phyloP scores from a whole-genome alignment of 2,113 vertebrate genomes.

The Philantomba maxwellii region DNA sequence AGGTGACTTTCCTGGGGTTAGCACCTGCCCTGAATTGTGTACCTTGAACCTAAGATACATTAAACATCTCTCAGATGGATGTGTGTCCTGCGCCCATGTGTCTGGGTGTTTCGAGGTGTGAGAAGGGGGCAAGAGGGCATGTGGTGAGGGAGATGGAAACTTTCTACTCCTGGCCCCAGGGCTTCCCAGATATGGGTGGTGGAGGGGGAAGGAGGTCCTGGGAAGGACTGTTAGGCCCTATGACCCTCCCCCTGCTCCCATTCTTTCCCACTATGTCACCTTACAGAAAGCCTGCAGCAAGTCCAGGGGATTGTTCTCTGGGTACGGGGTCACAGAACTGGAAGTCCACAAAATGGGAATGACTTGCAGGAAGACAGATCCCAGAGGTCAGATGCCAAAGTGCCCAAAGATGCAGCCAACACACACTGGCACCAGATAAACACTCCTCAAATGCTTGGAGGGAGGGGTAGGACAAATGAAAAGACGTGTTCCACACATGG shows the following conservation, averaged over 20 bases:
- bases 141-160: not conserved
- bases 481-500: not conserved
- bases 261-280: not conserved
- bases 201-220: not conserved
- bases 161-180: not conserved
- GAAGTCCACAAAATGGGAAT: not conserved
- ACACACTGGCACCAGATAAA: not conserved
- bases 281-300: not conserved
- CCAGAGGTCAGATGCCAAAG: not conserved
- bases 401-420: not conserved
- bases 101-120: not conserved
- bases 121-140: not conserved
- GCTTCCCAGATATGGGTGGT: not conserved
- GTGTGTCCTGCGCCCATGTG: slow-evolving; percentile 9
- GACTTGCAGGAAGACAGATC: not conserved
- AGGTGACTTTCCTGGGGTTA: slow-evolving; percentile 29
- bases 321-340: not conserved
- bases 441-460: not conserved
- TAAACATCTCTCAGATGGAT: slow-evolving; percentile 60
- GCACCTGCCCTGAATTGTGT: slow-evolving; percentile 48
- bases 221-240: not conserved
- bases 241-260: not conserved
- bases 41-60: slow-evolving; percentile 51
- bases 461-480: not conserved
- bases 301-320: not conserved